Evolutionary conservation across 2,797 vertebrate species (phyloP).

Genomic region (Thunnus albacares): DNA sequence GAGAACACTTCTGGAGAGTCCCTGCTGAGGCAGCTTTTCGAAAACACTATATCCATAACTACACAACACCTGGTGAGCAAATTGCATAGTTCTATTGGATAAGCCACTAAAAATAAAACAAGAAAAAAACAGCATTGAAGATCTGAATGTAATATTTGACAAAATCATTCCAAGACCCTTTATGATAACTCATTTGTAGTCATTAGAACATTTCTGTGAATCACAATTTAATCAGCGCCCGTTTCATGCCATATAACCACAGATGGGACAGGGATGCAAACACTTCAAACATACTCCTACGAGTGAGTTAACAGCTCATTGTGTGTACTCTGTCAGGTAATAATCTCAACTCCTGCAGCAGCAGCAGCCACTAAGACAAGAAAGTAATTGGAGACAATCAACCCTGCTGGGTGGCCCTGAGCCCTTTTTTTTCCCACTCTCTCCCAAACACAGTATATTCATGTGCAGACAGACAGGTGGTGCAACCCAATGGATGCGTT

Average conservation of each 20-base stretch:
- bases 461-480: conserved; percentile 33
- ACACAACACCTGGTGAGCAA: conserved; percentile 50
- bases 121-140: neutral
- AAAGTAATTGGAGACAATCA: conserved; percentile 67
- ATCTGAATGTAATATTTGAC: conserved; percentile 6
- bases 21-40: conserved; percentile 51
- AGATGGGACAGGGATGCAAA: conserved; percentile 12
- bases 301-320: conserved; percentile 19
- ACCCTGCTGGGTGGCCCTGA: conserved; percentile 40
- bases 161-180: neutral
- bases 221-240: neutral
- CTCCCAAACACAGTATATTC: conserved; percentile 25
- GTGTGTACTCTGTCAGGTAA: conserved; percentile 44
- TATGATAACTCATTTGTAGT: neutral
- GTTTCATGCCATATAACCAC: neutral
- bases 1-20: conserved; percentile 52
- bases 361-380: conserved; percentile 36
- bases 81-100: neutral
- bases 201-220: conserved; percentile 13
- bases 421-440: conserved; percentile 12
- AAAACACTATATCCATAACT: conserved; percentile 32
- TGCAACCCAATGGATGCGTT: conserved; percentile 30
- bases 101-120: conserved; percentile 19
- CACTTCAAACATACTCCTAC: conserved; percentile 21
- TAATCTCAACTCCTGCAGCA: conserved; percentile 31